A percentile compares a stretch with the other conserved stretches of the same genome.
Evolutionary conservation across 2,888 invertebrate genomes (phyloP).

Genomic region (Panopea generosa): DNA sequence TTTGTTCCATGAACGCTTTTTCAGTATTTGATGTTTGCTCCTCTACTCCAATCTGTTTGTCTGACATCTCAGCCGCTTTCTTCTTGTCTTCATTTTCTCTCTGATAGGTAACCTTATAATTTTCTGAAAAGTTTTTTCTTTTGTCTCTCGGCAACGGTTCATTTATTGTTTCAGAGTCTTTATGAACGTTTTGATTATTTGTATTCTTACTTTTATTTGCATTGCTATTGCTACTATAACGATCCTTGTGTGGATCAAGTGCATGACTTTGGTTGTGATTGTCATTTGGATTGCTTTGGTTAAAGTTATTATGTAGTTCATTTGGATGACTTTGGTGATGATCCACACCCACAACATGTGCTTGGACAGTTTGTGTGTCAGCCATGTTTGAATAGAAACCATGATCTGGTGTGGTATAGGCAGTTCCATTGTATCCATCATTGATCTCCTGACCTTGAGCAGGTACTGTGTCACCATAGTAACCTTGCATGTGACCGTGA

Average conservation of each 20-base stretch:
- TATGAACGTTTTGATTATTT: no score
- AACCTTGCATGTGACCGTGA: slow-evolving; percentile 15
- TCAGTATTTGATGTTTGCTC: slow-evolving; percentile 23
- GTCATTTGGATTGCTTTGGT: slow-evolving; percentile 16
- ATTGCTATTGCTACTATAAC: no score
- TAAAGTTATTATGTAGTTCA: slow-evolving; percentile 27
- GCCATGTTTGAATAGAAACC: slow-evolving; percentile 26
- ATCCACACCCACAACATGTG: neutral
- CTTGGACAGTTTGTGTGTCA: slow-evolving; percentile 8
- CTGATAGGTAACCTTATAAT: slow-evolving; percentile 39
- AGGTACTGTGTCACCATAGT: slow-evolving; percentile 20
- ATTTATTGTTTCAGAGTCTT: no score
- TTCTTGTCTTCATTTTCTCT: slow-evolving; percentile 18
- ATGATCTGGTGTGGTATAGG: slow-evolving; percentile 15
- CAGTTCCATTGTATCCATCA: neutral
- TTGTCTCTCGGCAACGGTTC: neutral
- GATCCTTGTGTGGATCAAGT: no score
- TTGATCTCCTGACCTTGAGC: slow-evolving; percentile 25
- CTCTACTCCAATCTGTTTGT: no score
- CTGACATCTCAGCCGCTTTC: neutral
- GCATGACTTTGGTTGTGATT: no score
- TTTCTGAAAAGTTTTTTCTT: slow-evolving; percentile 22
- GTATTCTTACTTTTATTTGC: no score
- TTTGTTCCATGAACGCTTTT: slow-evolving; percentile 57
- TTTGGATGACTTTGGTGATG: slow-evolving; percentile 29